phyloP scores from a whole-genome alignment of 2,888 invertebrate species.

The Thecophora atra region DNA sequence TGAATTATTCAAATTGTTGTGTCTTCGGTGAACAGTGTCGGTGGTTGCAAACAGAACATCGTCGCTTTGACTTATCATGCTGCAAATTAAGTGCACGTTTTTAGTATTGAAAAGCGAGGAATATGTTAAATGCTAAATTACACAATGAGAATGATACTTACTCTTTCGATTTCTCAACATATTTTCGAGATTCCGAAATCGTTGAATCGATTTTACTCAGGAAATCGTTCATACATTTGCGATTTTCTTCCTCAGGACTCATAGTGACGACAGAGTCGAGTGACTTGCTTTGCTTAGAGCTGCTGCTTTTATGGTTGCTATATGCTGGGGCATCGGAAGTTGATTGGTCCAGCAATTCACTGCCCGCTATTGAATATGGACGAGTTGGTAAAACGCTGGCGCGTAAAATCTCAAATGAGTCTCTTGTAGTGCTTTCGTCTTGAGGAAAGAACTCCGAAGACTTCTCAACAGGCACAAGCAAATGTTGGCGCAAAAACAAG shows the following conservation, averaged over 20 bases:
- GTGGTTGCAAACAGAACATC: constrained; percentile 58
- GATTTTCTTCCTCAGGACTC: constrained; percentile 78
- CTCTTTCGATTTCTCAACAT: constrained; percentile 86
- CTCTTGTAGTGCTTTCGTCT: constrained; percentile 55
- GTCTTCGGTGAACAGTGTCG: constrained; percentile 56
- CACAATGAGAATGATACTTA: constrained; percentile 68
- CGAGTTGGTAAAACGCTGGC: constrained; percentile 66
- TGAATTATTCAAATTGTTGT: constrained; percentile 58
- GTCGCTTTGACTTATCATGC: constrained; percentile 62
- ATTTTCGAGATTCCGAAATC: constrained; percentile 83
- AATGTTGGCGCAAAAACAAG: constrained; percentile 87
- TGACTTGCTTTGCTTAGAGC: constrained; percentile 63
- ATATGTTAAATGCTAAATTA: no score
- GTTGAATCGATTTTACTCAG: constrained; percentile 85
- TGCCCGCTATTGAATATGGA: constrained; percentile 70
- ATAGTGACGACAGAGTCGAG: constrained; percentile 69
- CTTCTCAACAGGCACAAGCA: constrained; percentile 83
- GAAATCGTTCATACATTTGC: constrained; percentile 81
- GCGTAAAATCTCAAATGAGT: constrained; percentile 47
- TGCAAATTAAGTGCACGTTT: constrained; percentile 40
- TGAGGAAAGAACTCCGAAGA: constrained; percentile 73
- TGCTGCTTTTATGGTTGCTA: constrained; percentile 49
- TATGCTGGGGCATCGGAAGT: constrained; percentile 53
- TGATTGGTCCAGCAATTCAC: constrained; percentile 55
- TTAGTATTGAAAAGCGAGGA: no score